Base-by-base conservation (phyloP, 2,797 vertebrate genomes). In the Channallabes apus region DNA sequence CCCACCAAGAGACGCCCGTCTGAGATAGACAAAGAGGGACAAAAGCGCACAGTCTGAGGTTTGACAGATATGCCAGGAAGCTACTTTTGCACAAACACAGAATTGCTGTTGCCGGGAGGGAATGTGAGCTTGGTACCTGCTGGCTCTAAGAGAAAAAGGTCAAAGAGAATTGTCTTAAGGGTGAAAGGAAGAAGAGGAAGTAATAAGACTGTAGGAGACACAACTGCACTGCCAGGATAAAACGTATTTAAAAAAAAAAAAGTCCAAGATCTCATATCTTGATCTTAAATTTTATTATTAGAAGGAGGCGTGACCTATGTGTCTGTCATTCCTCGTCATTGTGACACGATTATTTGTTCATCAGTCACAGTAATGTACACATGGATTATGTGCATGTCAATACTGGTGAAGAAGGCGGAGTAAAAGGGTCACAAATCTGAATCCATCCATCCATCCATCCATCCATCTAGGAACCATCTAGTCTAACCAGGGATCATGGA, bases 11-110 rank as follows among this genome's bases (percentile, higher is more conserved):
- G 82, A 84, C 61, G 8, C 56, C 86, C 82, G 67, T 83, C 75
- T 62, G 82, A 64, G 82, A 85, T 18, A 72, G 54, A 80, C 65
- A 73, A 86, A 84, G 56, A 62, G 85, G 86, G 89, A 92, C 90
- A 92, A 90, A 80, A 89, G 83, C 82, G 64, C 88, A 81, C 91
- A 89, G 88, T 91, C 72, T 80, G 92, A 71, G 75, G 85, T 86
- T 83, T 86, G 88, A 86, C 77, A 82, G 85, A 85, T 82, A 62
- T 86, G 87, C 72, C 84, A 76, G 71, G 88, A 92, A 89, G 87
- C 79, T 86, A 89, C 75, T 92, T 79, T 61, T 75, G 73, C 15
- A 80, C 35, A 81, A 27, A 67, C 72, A 38, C 24, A 0, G 54
- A 64, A 3, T 5, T 76, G 22, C 24, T 20, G 20, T 64, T 85